Evolutionary conservation across 2,797 vertebrate species (phyloP), one percentile per base, ranked within the genome.

Genomic region (Rhynchotus rufescens): DNA sequence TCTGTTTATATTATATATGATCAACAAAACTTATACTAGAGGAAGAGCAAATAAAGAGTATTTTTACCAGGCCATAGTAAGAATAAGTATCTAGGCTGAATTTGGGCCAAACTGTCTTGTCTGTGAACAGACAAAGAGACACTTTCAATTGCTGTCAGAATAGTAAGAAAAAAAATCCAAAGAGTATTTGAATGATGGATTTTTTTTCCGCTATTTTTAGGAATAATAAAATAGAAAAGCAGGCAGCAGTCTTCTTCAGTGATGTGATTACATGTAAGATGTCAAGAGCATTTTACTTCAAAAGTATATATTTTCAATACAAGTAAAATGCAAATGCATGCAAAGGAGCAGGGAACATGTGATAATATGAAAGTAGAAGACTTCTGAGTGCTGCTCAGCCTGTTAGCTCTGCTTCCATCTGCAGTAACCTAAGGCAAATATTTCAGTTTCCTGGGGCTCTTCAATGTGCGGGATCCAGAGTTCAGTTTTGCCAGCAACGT

Each of bases 201-300:
- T 82, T 84, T 80, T 87, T 83, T 76, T 74, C 54, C 56, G 52
- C 76, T 89, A 49, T 73, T 94, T 94, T 96, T 88, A 93, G 80
- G 47, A 90, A 62, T 8, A 16, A 16, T 36, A 75, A 25, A 89
- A 81, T 52, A 17, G 86, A 84, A 94, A 87, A 21, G 36, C 74
- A 93, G 54, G 49, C 80, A 59, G 34, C n/a, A 32, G 57, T 76
- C 78, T 82, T 86, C 65, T 81, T 80, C 79, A 71, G 64, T 83
- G 74, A 87, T 86, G 71, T 61, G 76, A 79, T 73, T 76, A 85
- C 1, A 2, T 59, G 51, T 67, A 92, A 85, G 45, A 67, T 81
- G 81, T 86, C 94, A 95, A 84, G 61, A 93, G 51, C 67, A 83
- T 92, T 92, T 94, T 88, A 93, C 81, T 85, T 91, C 71, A 85